Conservation (phyloP, 2,888 invertebrate species). For the Polymixis lichenea region DNA sequence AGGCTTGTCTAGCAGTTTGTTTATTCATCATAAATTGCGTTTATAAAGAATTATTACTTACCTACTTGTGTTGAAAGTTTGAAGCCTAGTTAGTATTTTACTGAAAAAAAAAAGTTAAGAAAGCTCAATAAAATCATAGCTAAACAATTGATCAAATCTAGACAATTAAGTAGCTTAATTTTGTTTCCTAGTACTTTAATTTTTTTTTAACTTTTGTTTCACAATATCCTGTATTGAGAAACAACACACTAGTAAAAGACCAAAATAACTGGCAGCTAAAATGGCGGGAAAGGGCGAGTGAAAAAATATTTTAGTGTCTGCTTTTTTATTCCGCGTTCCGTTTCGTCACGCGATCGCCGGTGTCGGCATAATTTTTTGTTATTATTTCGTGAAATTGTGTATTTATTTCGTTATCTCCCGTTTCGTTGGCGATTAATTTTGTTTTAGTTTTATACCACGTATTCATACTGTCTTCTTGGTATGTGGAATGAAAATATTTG, state of each 20-base stretch:
- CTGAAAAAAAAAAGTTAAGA: neutral
- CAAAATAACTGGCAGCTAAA: constrained; percentile 41
- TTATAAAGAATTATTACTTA: constrained; percentile 2
- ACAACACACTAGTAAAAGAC: neutral
- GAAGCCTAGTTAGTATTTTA: neutral
- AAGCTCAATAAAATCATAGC: neutral
- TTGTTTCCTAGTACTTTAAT: too few relatives aligned
- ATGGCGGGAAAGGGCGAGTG: constrained; percentile 60
- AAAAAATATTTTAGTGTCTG: constrained; percentile 58
- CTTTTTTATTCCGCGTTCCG: constrained; percentile 64
- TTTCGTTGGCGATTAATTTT: constrained; percentile 66
- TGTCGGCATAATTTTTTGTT: constrained; percentile 65
- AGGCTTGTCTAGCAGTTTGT: constrained; percentile 25
- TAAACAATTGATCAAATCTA: neutral
- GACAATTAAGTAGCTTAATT: too few relatives aligned
- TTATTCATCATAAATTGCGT: constrained; percentile 15
- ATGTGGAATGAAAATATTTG: constrained; percentile 50
- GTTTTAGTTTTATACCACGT: constrained; percentile 52
- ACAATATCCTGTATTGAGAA: neutral
- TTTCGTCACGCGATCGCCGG: constrained; percentile 69
- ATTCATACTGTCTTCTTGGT: constrained; percentile 44
- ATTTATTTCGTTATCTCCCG: constrained; percentile 66
- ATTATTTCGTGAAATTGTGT: constrained; percentile 65
- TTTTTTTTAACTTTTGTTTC: neutral
- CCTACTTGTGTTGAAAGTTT: neutral